Conservation (phyloP, 2,888 invertebrate genomes). For the Chaetogeoica ovagalla region DNA sequence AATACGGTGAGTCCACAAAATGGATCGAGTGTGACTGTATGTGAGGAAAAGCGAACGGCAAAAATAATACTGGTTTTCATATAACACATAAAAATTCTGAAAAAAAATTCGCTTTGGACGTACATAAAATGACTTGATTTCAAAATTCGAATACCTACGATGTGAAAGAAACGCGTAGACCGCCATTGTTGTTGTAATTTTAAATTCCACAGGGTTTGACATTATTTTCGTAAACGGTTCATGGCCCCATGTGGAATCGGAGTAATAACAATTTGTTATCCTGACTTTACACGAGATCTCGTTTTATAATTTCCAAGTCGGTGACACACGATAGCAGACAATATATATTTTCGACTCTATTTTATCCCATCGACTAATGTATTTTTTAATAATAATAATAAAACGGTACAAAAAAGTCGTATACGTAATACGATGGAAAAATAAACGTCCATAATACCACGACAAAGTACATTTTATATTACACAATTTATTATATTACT, state of each 20-base stretch:
- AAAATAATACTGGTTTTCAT: not conserved
- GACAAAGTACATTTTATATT: not conserved
- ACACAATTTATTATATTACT: not conserved
- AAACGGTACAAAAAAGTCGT: not conserved
- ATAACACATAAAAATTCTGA: no score
- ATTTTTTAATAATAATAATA: slow-evolving; percentile 17
- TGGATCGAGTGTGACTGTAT: not conserved
- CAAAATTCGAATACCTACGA: not conserved
- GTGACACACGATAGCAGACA: not conserved
- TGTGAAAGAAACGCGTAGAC: not conserved
- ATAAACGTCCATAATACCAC: not conserved
- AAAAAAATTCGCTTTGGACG: no score
- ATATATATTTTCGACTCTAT: not conserved
- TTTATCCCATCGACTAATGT: not conserved
- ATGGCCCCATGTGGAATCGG: not conserved
- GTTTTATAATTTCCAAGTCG: not conserved
- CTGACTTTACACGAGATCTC: not conserved
- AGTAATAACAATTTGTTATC: not conserved
- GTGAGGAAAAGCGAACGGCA: not conserved
- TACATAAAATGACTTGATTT: not conserved
- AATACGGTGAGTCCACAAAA: slow-evolving; percentile 17
- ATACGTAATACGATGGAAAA: not conserved
- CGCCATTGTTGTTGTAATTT: not conserved
- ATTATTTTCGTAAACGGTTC: not conserved
- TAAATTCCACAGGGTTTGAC: not conserved